Evolutionary conservation across 2,113 vertebrate species (phyloP).

Genomic region (Otis tarda): DNA sequence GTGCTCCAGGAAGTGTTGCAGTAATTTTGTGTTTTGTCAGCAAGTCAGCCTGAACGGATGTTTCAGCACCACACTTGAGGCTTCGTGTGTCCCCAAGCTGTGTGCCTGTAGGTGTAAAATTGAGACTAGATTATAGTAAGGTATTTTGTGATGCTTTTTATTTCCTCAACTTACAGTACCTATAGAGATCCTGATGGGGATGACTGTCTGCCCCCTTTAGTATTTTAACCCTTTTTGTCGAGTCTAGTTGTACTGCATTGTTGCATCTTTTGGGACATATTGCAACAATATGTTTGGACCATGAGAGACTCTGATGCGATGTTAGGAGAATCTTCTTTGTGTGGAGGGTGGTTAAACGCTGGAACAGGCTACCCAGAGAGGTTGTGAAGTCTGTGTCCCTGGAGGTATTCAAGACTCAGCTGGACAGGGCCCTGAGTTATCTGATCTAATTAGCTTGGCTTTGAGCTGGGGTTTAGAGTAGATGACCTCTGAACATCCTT

Average conservation of each 20-base stretch:
- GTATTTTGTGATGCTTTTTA: not conserved
- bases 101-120: not conserved
- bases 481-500: not conserved
- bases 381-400: not conserved
- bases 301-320: not conserved
- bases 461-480: not conserved
- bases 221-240: fast-evolving
- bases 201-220: not conserved
- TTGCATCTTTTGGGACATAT: not conserved
- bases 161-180: not conserved
- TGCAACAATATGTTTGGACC: not conserved
- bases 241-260: not conserved
- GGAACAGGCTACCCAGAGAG: not conserved
- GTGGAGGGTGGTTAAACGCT: not conserved
- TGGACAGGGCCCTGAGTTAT: not conserved
- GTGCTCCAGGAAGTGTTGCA: not conserved
- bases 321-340: not conserved
- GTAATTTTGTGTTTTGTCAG: not conserved
- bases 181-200: fast-evolving
- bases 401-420: not conserved
- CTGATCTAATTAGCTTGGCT: not conserved
- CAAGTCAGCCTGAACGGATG: not conserved
- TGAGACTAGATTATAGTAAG: not conserved
- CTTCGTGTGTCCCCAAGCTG: not conserved
- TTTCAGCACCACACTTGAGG: not conserved